phyloP scores from a whole-genome alignment of 2,797 vertebrate genomes.

The Crenichthys baileyi region DNA sequence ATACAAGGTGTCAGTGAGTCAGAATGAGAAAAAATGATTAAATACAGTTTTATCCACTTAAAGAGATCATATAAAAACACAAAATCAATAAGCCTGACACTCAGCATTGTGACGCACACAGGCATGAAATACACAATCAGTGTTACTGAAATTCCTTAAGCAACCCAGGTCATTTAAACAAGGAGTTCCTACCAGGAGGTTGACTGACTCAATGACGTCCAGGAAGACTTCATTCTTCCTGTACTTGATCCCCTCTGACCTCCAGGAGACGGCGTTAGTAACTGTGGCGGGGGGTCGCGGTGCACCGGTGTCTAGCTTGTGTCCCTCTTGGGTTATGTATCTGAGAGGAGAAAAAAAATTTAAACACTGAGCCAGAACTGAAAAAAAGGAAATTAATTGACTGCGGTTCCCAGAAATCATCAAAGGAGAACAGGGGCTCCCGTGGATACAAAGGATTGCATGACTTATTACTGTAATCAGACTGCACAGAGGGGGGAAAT shows the following conservation, averaged over 20 bases:
- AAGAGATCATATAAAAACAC: slow-evolving; percentile 2
- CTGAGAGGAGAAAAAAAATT: slow-evolving; percentile 70
- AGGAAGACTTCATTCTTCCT: slow-evolving; percentile 89
- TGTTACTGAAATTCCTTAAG: slow-evolving; percentile 37
- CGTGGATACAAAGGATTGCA: slow-evolving; percentile 26
- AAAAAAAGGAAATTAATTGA: slow-evolving; percentile 39
- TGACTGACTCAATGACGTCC: slow-evolving; percentile 99
- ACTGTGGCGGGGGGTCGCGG: slow-evolving; percentile 92
- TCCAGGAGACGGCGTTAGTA: slow-evolving; percentile 87
- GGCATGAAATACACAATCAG: slow-evolving; percentile 50
- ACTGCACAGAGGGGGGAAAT: slow-evolving; percentile 34
- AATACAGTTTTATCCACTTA: not conserved
- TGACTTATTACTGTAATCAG: slow-evolving; percentile 39
- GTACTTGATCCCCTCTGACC: slow-evolving; percentile 87
- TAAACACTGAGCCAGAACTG: slow-evolving; percentile 41
- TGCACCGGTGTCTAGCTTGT: slow-evolving; percentile 97
- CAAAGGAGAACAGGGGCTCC: slow-evolving; percentile 39
- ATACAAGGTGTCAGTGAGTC: not conserved
- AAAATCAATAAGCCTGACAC: slow-evolving; percentile 4
- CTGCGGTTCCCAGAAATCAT: slow-evolving; percentile 52
- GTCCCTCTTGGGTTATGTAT: slow-evolving; percentile 98
- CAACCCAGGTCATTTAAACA: slow-evolving; percentile 60
- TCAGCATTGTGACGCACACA: slow-evolving; percentile 37
- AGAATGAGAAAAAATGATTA: not conserved
- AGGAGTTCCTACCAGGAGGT: slow-evolving; percentile 89